Evolutionary conservation across 1,140 invertebrate genomes (phyloP), one percentile per base, ranked within the genome.

Genomic region (Rhagoletis zephyria): DNA sequence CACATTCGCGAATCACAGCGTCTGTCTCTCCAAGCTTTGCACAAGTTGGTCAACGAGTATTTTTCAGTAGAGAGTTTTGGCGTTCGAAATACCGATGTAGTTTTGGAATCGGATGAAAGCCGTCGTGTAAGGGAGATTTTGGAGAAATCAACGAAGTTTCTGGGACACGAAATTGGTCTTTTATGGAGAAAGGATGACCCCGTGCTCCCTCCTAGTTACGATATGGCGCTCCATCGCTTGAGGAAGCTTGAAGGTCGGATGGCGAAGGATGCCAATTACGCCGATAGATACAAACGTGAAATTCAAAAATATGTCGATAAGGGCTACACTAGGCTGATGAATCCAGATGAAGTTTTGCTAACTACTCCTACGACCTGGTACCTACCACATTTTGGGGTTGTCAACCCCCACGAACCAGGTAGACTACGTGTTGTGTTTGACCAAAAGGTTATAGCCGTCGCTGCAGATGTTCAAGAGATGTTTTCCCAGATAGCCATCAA

Each of bases 391-490:
- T 92, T 92, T 86, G 89, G 86, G 0, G 90, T 91, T 0, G 19
- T 64, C 2, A 90, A 91, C 67, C 88, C 89, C 4, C 89, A 88
- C 61, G 91, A 91, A 87, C 89, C 89, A 10, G 86, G 81, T 0
- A 92, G 91, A 85, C 9, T 91, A n/a, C 51, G 91, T 6, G 7
- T 92, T 19, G 90, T 91, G 14, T 89, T 90, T 74, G 90, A 92
- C 87, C 81, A 90, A 85, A 70, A 88, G 12, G 51, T 6, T 7
- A 85, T 91, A 5, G 92, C 90, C 4, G 87, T 92, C 12, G 87
- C 59, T 9, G 89, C 88, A n/a, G 90, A 93, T 87, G 92, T 93
- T 2, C 42, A 85, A n/a, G 93, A 93, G 9, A 93, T 93, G 93
- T 94, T 93, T 51, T 85, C 93, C 0, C 90, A 89, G 51, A 77